phyloP scores from a whole-genome alignment of 2,888 invertebrate species.

The Petrophora chlorosata region DNA sequence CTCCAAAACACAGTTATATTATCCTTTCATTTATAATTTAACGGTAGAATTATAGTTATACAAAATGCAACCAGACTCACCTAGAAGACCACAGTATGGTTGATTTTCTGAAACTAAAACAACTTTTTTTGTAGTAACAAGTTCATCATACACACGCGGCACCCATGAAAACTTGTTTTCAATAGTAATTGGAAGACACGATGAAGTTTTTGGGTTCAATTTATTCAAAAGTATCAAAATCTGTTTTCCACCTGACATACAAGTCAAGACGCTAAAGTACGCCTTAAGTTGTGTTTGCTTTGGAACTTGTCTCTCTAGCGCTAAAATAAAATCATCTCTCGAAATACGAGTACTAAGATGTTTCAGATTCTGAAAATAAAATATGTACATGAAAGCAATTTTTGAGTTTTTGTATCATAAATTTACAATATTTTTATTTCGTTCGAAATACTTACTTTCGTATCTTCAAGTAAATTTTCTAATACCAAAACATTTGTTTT shows the following conservation, averaged over 20 bases:
- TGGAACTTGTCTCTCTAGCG: constrained; percentile 43
- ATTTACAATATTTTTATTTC: neutral
- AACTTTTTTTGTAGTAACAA: constrained; percentile 47
- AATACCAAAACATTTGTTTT: constrained; percentile 43
- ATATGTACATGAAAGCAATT: neutral
- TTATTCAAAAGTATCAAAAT: constrained; percentile 20
- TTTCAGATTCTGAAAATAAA: constrained; percentile 14
- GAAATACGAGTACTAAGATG: constrained; percentile 17
- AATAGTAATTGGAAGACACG: constrained; percentile 42
- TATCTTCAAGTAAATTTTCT: constrained; percentile 42
- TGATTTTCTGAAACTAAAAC: constrained; percentile 54
- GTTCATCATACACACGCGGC: constrained; percentile 43
- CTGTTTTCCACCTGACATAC: constrained; percentile 22
- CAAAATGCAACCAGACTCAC: constrained; percentile 31
- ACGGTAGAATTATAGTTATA: neutral
- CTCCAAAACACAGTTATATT: neutral
- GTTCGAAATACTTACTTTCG: constrained; percentile 49
- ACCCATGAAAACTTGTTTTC: constrained; percentile 57
- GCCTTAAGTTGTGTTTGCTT: constrained; percentile 34
- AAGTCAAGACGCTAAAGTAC: constrained; percentile 11
- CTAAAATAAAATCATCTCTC: constrained; percentile 47
- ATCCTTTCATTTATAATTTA: neutral
- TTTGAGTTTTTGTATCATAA: no score
- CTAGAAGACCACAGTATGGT: constrained; percentile 52
- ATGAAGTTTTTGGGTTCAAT: constrained; percentile 16